Evolutionary conservation across 1,140 invertebrate genomes (phyloP), one percentile per base, ranked within the genome.

Genomic region (Macrobrachium nipponense): DNA sequence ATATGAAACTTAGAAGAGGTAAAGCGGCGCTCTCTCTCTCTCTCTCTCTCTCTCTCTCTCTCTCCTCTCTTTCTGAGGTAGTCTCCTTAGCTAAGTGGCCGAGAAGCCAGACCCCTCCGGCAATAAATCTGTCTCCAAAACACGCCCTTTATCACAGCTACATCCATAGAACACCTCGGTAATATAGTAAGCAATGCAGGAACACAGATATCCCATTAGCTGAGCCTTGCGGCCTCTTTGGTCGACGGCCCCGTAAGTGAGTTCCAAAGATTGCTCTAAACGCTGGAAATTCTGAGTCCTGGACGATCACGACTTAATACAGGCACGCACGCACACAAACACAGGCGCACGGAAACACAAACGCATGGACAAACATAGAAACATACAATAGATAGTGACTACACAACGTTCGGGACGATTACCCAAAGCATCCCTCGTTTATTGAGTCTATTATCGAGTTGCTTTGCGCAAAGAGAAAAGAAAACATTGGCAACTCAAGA

Each of bases 171-270:
- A 83, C 73, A 76, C 73, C 73, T 62, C 60, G 60, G 60, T 83
- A 77, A 76, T 83, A 83, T 64, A 83, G 82, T 72, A 61, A 77
- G 72, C 73, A 83, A 77, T 62, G 61, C 73, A 77, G 43, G 72
- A 62, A 76, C 72, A 83, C 73, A 62, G 73, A 83, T 77, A 76
- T 62, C 82, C 82, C 60, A 83, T 83, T 83, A 82, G 82, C 15
- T 14, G 18, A 20, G 23, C n/a, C 81, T 62, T 43, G 82, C 82
- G 82, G 82, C 72, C 27, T 20, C 72, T 66, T 77, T 62, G 18
- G 60, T 17, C 80, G 72, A 59, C 23, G 23, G 75, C 70, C 58
- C 12, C 27, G 20, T 75, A 75, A 82, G 73, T 70, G 75, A 60
- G 72, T 36, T 64, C 81, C 23, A 17, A 73, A 76, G 70, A 73